A percentile compares a stretch with the other conserved stretches of the same genome.
Evolutionary conservation across 2,888 invertebrate species (phyloP).

Genomic region (Pterobdella sp.): DNA sequence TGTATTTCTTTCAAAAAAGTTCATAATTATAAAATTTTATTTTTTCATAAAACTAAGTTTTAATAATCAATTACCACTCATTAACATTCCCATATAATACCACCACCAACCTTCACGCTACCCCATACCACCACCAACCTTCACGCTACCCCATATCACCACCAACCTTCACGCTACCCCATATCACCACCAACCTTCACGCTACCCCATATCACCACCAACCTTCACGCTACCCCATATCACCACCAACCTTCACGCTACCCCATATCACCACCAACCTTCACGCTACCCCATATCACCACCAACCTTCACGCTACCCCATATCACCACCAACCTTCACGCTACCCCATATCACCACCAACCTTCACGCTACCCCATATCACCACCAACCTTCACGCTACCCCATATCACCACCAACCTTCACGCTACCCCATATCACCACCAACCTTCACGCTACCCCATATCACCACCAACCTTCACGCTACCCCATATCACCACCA

Average conservation of each 20-base stretch:
- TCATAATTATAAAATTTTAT: too few species aligned
- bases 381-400: not conserved
- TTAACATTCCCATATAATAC: not conserved
- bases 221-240: not conserved
- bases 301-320: not conserved
- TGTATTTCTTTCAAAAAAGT: too few species aligned
- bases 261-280: not conserved
- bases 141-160: not conserved
- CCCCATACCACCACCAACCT: not conserved
- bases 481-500: not conserved
- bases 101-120: not conserved
- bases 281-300: not conserved
- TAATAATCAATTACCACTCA: not conserved
- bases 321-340: not conserved
- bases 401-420: not conserved
- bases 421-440: not conserved
- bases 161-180: not conserved
- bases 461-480: constrained; percentile 61
- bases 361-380: not conserved
- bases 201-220: not conserved
- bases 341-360: not conserved
- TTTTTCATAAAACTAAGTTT: too few species aligned
- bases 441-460: not conserved
- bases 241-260: not conserved
- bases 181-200: not conserved